A percentile compares a stretch with the other conserved stretches of the same genome.
Evolutionary conservation across 2,113 vertebrate species (phyloP).

Genomic region (Antechinus flavipes): DNA sequence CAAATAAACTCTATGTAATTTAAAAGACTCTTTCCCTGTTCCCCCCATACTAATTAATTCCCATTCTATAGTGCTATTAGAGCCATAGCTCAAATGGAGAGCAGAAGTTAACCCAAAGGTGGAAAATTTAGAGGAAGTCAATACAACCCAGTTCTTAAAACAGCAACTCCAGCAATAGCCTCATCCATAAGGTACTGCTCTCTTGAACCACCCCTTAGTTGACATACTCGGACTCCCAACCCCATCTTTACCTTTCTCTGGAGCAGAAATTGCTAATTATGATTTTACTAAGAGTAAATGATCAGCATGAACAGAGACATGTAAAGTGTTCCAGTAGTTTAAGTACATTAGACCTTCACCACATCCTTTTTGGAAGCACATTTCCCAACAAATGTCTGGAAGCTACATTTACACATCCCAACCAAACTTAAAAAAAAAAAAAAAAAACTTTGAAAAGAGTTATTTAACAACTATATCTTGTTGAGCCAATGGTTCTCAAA

Average conservation of each 20-base stretch:
- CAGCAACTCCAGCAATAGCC: too few species aligned
- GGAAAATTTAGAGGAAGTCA: too few species aligned
- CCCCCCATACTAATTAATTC: too few species aligned
- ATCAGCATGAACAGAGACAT: not conserved
- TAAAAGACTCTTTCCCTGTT: too few species aligned
- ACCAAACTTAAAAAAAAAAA: not conserved
- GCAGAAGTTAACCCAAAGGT: too few species aligned
- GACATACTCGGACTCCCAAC: not conserved
- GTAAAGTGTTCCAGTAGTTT: not conserved
- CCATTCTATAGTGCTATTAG: too few species aligned
- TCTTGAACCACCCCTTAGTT: not conserved
- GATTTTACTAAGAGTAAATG: not conserved
- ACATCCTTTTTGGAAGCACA: not conserved
- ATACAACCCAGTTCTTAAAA: too few species aligned
- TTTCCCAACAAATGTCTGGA: not conserved
- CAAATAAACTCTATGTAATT: too few species aligned
- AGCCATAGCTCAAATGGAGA: too few species aligned
- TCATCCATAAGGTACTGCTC: too few species aligned
- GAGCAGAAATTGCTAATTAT: not conserved
- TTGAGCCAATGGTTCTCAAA: not conserved
- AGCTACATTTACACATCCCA: not conserved
- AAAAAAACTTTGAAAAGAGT: not conserved
- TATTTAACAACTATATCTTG: not conserved
- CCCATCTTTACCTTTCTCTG: not conserved
- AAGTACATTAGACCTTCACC: not conserved